Evolutionary conservation across 2,113 vertebrate species (phyloP).

Genomic region (Symphodus melops): DNA sequence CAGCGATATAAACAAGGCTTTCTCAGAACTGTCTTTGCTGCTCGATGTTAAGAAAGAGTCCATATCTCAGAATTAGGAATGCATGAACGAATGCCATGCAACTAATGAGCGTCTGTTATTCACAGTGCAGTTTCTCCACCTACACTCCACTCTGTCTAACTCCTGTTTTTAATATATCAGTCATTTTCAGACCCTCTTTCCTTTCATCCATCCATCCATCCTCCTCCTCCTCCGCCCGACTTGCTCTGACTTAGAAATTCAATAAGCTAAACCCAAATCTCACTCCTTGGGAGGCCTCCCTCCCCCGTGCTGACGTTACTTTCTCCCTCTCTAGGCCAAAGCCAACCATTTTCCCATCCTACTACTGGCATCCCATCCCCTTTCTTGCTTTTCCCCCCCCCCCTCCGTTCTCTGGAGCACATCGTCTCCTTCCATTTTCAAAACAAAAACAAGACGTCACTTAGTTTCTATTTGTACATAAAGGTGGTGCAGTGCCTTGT

Average conservation of each 20-base stretch:
- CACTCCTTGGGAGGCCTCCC: slow-evolving; percentile 47
- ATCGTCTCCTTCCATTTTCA: neutral
- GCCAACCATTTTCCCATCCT: slow-evolving; percentile 19
- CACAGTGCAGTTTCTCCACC: slow-evolving; percentile 36
- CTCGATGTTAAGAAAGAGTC: neutral
- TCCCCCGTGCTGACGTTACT: slow-evolving; percentile 27
- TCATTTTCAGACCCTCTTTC: slow-evolving; percentile 33
- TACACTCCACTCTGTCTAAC: slow-evolving; percentile 34
- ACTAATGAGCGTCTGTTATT: slow-evolving; percentile 57
- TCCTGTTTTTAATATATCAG: slow-evolving; percentile 40
- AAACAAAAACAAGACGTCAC: neutral
- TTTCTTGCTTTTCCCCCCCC: neutral
- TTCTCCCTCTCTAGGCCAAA: slow-evolving; percentile 12
- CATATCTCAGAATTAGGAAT: slow-evolving; percentile 30
- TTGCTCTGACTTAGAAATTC: slow-evolving; percentile 65
- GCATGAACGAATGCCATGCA: slow-evolving; percentile 24
- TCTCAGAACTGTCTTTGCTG: slow-evolving; percentile 5
- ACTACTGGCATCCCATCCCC: neutral
- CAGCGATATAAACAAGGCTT: slow-evolving; percentile 9
- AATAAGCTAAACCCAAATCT: slow-evolving; percentile 52
- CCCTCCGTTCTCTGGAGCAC: slow-evolving; percentile 23
- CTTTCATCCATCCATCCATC: slow-evolving; percentile 49
- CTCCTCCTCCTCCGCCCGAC: neutral
- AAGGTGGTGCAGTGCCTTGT: slow-evolving; percentile 5
- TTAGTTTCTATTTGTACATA: neutral